Evolutionary conservation across 2,797 vertebrate species (phyloP).

Genomic region (Gouania willdenowi): DNA sequence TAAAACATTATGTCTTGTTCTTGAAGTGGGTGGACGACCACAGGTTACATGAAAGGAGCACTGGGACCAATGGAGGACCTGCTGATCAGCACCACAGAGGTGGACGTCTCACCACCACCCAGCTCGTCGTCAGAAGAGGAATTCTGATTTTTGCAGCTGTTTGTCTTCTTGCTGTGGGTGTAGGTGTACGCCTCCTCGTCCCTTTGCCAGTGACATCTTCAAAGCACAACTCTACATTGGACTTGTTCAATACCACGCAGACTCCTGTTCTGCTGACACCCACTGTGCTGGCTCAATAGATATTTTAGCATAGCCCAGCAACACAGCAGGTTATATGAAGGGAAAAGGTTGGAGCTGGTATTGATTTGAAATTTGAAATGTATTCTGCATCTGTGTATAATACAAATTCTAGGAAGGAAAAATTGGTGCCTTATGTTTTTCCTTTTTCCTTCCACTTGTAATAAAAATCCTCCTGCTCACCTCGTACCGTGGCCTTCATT

Average conservation of each 20-base stretch:
- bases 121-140: slow-evolving; percentile 69
- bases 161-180: slow-evolving; percentile 65
- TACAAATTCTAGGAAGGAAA: too few relatives aligned
- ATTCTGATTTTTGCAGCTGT: slow-evolving; percentile 59
- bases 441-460: too few relatives aligned
- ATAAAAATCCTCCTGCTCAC: too few relatives aligned
- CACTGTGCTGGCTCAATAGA: background rate
- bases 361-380: too few relatives aligned
- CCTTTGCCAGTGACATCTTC: slow-evolving; percentile 42
- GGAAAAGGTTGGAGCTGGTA: too few relatives aligned
- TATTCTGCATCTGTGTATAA: too few relatives aligned
- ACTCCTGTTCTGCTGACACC: slow-evolving; percentile 6
- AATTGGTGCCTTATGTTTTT: too few relatives aligned
- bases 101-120: slow-evolving; percentile 30
- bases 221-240: slow-evolving; percentile 30
- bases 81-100: background rate
- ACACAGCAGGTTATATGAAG: too few relatives aligned
- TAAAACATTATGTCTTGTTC: too few relatives aligned
- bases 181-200: slow-evolving; percentile 62
- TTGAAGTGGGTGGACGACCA: slow-evolving; percentile 43
- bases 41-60: slow-evolving; percentile 24
- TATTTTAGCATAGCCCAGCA: background rate
- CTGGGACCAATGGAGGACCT: slow-evolving; percentile 9
- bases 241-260: slow-evolving; percentile 34
- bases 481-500: too few relatives aligned